Conservation (phyloP, 2,888 invertebrate genomes). For the Acronicta aceris region DNA sequence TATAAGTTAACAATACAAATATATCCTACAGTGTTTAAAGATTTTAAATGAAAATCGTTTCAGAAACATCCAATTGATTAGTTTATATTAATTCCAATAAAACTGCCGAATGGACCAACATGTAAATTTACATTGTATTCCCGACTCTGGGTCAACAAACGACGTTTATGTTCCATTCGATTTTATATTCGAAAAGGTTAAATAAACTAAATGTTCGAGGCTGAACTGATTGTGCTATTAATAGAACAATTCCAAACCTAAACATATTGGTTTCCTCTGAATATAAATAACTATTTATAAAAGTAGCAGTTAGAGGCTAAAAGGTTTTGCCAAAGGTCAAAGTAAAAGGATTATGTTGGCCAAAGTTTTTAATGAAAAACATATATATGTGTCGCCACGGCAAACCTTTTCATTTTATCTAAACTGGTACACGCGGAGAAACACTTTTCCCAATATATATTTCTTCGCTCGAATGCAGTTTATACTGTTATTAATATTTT, state of each 20-base stretch:
- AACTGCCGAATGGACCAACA: too few relatives aligned
- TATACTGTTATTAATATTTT: slow-evolving; percentile 18
- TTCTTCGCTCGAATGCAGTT: slow-evolving; percentile 6
- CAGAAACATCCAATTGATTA: neutral
- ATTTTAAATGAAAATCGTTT: too few relatives aligned
- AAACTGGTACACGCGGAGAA: slow-evolving; percentile 2
- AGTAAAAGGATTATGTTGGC: slow-evolving; percentile 34
- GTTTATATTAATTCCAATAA: neutral
- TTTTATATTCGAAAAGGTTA: slow-evolving; percentile 35
- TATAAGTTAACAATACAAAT: too few relatives aligned
- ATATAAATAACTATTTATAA: slow-evolving; percentile 27
- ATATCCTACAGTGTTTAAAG: too few relatives aligned
- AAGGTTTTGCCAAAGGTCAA: slow-evolving; percentile 37
- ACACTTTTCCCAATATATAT: slow-evolving; percentile 6
- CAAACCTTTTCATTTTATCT: slow-evolving; percentile 30
- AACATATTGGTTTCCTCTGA: slow-evolving; percentile 13
- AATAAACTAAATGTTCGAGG: slow-evolving; percentile 50
- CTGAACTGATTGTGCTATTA: slow-evolving; percentile 19
- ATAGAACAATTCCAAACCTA: slow-evolving; percentile 20
- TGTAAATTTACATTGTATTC: too few relatives aligned
- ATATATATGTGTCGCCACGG: slow-evolving; percentile 16
- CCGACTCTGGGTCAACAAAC: slow-evolving; percentile 44
- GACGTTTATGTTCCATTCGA: too few relatives aligned
- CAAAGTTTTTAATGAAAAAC: slow-evolving; percentile 45
- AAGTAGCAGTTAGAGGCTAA: slow-evolving; percentile 20